A percentile compares a stretch with the other conserved stretches of the same genome.
These are phyloP conservation scores for Enteromius treurensis DNA, from an alignment of 2,797 vertebrate genomes.

Conservation along the genomic window DNA sequence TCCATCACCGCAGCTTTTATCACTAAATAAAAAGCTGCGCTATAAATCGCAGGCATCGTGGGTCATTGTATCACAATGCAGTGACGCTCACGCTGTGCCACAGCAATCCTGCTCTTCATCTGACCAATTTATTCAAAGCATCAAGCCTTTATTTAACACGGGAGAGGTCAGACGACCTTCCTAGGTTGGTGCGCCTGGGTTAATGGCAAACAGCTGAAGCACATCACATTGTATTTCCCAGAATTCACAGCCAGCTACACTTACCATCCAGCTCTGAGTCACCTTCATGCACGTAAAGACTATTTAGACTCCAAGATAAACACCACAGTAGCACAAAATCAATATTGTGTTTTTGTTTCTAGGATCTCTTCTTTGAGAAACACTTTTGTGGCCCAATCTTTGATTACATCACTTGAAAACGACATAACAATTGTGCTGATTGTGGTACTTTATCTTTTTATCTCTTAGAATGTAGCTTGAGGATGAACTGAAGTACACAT, in stretches of 20 bases:
- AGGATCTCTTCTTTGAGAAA: background rate
- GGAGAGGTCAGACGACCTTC: constrained; percentile 57
- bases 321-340: constrained; percentile 6
- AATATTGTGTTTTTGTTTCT: constrained; percentile 5
- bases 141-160: constrained; percentile 59
- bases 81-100: constrained; percentile 43
- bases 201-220: constrained; percentile 60
- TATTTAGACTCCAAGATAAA: constrained; percentile 26
- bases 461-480: background rate
- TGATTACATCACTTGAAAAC: background rate
- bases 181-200: constrained; percentile 49
- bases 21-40: constrained; percentile 63
- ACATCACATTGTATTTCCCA: constrained; percentile 59
- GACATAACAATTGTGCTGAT: background rate
- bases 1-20: constrained; percentile 62
- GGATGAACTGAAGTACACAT: background rate
- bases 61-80: constrained; percentile 49
- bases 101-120: constrained; percentile 61
- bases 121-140: constrained; percentile 61
- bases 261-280: constrained; percentile 50
- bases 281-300: constrained; percentile 44
- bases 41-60: constrained; percentile 56
- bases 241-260: constrained; percentile 50
- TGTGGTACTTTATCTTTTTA: background rate
- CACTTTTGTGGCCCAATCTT: constrained; percentile 25